Evolutionary conservation across 2,113 vertebrate genomes (phyloP), one percentile per base, ranked within the genome.

Genomic region (Catharus minimus): DNA sequence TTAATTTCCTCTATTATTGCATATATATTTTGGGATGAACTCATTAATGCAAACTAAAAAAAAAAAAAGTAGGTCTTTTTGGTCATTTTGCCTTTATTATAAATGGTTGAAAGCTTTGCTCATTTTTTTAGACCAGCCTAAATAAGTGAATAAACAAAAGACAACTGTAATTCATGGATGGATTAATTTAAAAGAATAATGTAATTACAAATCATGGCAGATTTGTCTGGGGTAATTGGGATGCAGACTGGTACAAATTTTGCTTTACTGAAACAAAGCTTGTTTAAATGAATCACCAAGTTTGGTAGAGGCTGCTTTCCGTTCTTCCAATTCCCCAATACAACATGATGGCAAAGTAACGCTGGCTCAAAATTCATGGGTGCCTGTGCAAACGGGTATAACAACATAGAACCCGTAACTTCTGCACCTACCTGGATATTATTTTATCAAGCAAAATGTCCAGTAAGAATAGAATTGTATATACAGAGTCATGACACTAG

Each of bases 1-100:
- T 99, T 98, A 98, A 99, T 99, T 99, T 99, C 94, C 97, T 97
- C 98, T 99, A 99, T 99, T 99, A 98, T 98, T 98, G 98, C 98
- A 98, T 98, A 98, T 98, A 99, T 99, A 99, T 98, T 98, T 98
- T 97, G 97, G 97, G 93, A 96, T 96, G 96, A 96, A 95, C 97
- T 98, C 96, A 98, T 98, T 98, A 98, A 98, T 97, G 97, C 97
- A 98, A 97, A 97, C 92, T 95, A 96, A 96, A 97, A 95, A 86
- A 93, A 97, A 97, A 95, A 86, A 96, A 94, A 94, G 84, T 84
- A 92, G 90, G 74, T 91, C 96, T 96, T 96, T 97, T 97, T 96
- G 97, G 97, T 96, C 88, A 93, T 96, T 97, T 96, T 96, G 88
- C 84, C 96, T 97, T 97, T 97, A 96, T 97, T 97, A 97, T 97